Evolutionary conservation across 2,113 vertebrate species (phyloP).

Genomic region (Chaetops frenatus): DNA sequence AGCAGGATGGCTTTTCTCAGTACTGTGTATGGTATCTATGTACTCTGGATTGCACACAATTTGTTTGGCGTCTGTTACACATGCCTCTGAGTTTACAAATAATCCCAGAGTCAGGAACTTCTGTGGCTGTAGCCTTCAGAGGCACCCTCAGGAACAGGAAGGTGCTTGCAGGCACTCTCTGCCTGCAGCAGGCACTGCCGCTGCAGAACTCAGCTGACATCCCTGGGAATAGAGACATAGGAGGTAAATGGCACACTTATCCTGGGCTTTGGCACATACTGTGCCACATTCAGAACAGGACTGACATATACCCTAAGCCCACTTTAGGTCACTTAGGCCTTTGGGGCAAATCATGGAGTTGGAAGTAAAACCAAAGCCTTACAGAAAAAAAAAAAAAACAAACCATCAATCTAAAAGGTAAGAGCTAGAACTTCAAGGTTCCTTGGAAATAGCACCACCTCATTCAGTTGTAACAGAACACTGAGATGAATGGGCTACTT

Average conservation of each 20-base stretch:
- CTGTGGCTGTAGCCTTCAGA: background rate
- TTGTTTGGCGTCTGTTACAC: background rate
- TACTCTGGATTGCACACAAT: background rate
- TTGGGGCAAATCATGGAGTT: background rate
- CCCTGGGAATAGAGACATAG: background rate
- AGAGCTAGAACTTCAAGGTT: background rate
- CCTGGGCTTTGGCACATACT: no score
- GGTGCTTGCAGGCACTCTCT: background rate
- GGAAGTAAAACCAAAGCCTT: background rate
- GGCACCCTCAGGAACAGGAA: background rate
- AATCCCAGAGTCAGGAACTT: background rate
- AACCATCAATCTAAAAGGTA: background rate
- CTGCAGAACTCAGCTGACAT: rapidly evolving
- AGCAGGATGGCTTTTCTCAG: background rate
- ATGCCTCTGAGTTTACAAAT: background rate
- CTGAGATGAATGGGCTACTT: background rate
- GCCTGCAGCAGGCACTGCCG: background rate
- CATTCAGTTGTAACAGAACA: background rate
- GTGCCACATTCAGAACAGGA: background rate
- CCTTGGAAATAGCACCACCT: background rate
- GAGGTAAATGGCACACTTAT: background rate
- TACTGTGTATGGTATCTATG: background rate
- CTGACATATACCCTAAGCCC: background rate
- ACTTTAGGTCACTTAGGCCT: background rate
- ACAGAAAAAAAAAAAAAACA: background rate